Evolutionary conservation across 1,140 invertebrate species (phyloP).

Genomic region (Anastrepha ludens): DNA sequence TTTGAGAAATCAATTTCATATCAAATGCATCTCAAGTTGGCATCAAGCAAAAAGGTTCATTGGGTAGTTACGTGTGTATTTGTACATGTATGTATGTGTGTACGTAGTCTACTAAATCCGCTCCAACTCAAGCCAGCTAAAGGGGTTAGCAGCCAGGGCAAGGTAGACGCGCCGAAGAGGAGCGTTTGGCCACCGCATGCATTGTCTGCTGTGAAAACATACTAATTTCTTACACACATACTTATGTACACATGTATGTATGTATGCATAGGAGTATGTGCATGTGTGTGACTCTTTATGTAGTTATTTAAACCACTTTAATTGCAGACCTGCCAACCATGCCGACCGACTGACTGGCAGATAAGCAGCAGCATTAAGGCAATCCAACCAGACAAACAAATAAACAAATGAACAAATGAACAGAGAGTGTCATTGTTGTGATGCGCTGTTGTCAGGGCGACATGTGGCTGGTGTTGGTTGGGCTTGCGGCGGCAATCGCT

Average conservation of each 20-base stretch:
- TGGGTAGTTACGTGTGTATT: background rate
- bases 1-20: no score
- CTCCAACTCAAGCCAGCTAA: background rate
- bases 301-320: constrained; percentile 38
- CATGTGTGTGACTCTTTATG: background rate
- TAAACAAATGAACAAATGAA: background rate
- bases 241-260: background rate
- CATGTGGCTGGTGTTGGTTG: constrained; percentile 3
- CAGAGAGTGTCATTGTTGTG: constrained; percentile 44
- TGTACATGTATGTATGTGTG: background rate
- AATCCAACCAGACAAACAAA: background rate
- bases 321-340: background rate
- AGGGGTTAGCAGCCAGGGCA: background rate
- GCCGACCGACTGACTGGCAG: background rate
- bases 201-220: background rate
- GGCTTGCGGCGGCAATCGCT: background rate
- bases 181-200: background rate
- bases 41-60: no score
- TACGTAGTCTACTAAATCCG: background rate
- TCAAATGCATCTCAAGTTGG: no score
- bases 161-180: background rate
- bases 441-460: constrained; percentile 14
- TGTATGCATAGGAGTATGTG: background rate
- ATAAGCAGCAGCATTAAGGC: constrained; percentile 10
- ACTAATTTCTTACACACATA: background rate